Evolutionary conservation across 2,888 invertebrate genomes (phyloP).

Genomic region (Julus scanicus): DNA sequence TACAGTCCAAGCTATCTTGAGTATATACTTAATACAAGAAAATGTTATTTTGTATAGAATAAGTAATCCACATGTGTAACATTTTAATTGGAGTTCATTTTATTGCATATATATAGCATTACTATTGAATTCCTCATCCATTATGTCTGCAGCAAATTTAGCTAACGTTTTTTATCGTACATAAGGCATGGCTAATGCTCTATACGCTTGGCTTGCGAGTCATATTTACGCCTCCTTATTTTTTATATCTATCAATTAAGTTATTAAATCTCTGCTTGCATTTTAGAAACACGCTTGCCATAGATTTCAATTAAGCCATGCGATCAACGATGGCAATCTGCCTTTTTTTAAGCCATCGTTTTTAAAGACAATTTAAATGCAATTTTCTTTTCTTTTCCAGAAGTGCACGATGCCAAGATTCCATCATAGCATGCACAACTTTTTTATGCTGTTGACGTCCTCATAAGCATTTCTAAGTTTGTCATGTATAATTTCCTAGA

Average conservation of each 20-base stretch:
- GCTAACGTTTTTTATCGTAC: too few species aligned
- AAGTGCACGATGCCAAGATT: not conserved
- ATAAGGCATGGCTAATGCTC: too few species aligned
- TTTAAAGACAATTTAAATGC: conserved; percentile 5
- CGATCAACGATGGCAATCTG: conserved; percentile 22
- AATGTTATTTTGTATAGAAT: too few species aligned
- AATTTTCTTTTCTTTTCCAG: not conserved
- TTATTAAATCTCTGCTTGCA: not conserved
- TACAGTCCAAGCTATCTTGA: too few species aligned
- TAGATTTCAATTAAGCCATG: conserved; percentile 14
- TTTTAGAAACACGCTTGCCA: not conserved
- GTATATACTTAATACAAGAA: too few species aligned
- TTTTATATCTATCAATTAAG: conserved; percentile 14
- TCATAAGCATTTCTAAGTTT: not conserved
- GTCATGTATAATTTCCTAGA: not conserved
- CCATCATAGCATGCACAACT: not conserved
- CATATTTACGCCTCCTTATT: not conserved
- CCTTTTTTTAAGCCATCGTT: not conserved
- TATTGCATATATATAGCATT: too few species aligned
- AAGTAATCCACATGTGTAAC: too few species aligned
- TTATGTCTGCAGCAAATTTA: too few species aligned
- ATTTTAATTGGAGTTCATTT: too few species aligned
- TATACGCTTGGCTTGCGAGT: not conserved
- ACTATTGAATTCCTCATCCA: too few species aligned
- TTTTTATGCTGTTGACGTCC: not conserved